Evolutionary conservation across 2,888 invertebrate species (phyloP), one percentile per base, ranked within the genome.

Genomic region (Melinaea menophilus): DNA sequence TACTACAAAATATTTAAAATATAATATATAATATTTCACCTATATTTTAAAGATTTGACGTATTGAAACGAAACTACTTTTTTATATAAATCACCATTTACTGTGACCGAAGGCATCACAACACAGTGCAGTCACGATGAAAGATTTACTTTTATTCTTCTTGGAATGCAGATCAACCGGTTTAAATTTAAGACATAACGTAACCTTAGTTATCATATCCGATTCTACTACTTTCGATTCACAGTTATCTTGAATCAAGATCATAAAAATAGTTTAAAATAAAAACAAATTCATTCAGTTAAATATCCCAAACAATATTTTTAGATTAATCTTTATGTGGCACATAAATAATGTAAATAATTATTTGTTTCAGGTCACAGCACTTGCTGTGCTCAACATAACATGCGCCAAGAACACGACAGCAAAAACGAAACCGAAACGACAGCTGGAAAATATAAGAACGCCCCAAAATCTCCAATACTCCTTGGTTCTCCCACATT

Each of bases 401-500:
- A 80, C 90, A 75, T 85, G 85, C 69, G 90, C 91, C 64, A 90
- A 89, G 71, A 90, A 90, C 75, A 73, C 88, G 59, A 90, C 90
- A 59, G 72, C 84, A 68, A 89, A 89, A 84, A 78, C 88, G 79
- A 92, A 92, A 81, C 92, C 92, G 72, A 76, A 76, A 77, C 87
- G 93, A 81, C 90, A 90, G 69, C 76, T 91, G 72, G 91, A 92
- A 55, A 91, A 84, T 70, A 90, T 89, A 70, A 84, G 92, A 76
- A 90, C 91, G 46, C 92, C 92, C 66, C 89, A 93, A 73, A 93
- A 93, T 72, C 78, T 93, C 57, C 93, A 93, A 71, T 93, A 93
- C 74, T 92, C 91, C 47, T 82, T 93, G 65, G 88, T 92, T n/a
- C 90, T 93, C 12, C 92, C 92, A 56, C 92, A 92, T 74, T 90